Evolutionary conservation across 2,113 vertebrate species (phyloP).

Genomic region (Stegostoma tigrinum): DNA sequence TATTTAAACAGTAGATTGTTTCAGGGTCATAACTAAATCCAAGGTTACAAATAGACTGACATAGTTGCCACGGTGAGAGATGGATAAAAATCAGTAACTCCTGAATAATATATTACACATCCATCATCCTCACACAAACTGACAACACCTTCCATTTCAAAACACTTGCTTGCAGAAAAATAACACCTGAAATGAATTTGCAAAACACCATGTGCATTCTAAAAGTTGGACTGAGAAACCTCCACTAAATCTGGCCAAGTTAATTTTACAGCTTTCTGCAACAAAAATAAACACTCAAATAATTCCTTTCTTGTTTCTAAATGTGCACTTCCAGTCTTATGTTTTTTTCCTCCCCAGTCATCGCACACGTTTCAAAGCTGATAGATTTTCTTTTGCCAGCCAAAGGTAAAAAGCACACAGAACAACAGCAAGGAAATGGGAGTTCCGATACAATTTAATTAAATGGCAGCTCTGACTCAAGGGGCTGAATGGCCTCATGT

Average conservation of each 20-base stretch:
- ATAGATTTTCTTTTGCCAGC: neutral
- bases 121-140: neutral
- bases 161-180: neutral
- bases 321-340: neutral
- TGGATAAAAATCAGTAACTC: neutral
- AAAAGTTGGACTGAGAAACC: neutral
- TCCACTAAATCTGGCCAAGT: neutral
- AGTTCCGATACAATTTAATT: neutral
- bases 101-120: neutral
- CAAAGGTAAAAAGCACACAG: neutral
- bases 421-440: neutral
- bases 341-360: neutral
- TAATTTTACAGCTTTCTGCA: neutral
- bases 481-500: neutral
- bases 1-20: no score
- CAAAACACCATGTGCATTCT: neutral
- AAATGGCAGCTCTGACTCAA: neutral
- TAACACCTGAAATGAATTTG: neutral
- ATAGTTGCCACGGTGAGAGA: no score
- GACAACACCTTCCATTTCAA: neutral
- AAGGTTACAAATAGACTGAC: no score
- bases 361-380: neutral
- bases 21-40: no score
- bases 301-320: neutral
- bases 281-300: neutral